Conservation (phyloP, 2,113 vertebrate genomes). For the Bujurquina vittata region DNA sequence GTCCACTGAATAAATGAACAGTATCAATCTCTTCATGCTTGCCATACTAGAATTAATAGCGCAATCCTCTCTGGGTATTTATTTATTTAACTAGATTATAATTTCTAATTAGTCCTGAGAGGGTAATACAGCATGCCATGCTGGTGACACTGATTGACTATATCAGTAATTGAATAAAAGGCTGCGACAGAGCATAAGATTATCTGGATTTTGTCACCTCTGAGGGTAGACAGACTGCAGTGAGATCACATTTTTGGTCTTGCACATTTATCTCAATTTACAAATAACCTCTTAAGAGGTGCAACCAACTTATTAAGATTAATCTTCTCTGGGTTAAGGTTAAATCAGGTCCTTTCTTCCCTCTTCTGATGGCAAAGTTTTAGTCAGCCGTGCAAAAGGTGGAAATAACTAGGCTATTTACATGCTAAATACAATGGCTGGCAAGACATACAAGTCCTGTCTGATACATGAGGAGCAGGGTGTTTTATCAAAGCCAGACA, state of each 20-base stretch:
- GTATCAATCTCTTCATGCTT: not conserved
- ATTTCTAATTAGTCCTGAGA: not conserved
- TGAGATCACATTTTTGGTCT: not conserved
- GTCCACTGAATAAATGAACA: constrained; percentile 1
- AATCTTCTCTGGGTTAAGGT: not conserved
- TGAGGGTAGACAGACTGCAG: not conserved
- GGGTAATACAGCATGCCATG: not conserved
- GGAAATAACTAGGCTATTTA: not conserved
- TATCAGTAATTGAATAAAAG: not conserved
- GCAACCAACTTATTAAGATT: not conserved
- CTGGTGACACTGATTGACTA: not conserved
- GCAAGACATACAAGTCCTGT: not conserved
- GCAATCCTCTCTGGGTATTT: not conserved
- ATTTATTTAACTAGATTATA: constrained; percentile 3
- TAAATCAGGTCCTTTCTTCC: not conserved
- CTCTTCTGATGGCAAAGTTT: not conserved
- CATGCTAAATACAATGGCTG: not conserved
- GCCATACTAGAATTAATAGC: not conserved
- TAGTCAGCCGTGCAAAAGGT: not conserved
- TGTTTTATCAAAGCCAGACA: constrained; percentile 10
- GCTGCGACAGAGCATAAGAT: not conserved
- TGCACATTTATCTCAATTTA: not conserved
- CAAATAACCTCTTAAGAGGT: not conserved
- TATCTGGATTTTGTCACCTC: not conserved
- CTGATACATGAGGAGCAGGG: not conserved